Evolutionary conservation across 30 jellyfish, hydroid and myxozoan genomes (phyloP).

Genomic region (Hydra vulgaris): DNA sequence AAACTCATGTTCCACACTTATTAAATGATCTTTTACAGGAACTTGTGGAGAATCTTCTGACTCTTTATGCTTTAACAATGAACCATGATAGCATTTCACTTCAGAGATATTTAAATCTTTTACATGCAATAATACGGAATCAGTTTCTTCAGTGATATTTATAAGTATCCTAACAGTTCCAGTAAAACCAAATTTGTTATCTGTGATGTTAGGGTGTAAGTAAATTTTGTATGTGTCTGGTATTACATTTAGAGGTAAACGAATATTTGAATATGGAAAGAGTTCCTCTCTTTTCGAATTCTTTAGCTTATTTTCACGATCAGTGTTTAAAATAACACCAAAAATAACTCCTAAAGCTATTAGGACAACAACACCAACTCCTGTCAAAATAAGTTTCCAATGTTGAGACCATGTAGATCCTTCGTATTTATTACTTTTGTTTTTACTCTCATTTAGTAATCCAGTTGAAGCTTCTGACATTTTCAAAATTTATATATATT

Average conservation of each 20-base stretch:
- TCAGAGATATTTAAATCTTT: constrained; percentile 37
- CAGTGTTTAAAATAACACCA: constrained; percentile 66
- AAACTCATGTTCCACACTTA: constrained; percentile 42
- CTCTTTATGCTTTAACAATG: not conserved
- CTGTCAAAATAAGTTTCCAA: constrained; percentile 55
- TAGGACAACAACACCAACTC: constrained; percentile 39
- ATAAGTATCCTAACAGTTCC: constrained; percentile 64
- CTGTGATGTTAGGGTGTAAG: constrained; percentile 88
- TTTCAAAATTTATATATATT: no score
- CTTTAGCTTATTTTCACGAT: constrained; percentile 17
- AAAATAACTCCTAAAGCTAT: constrained; percentile 65
- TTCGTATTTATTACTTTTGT: constrained; percentile 12
- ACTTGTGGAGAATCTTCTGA: not conserved
- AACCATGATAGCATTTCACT: constrained; percentile 15
- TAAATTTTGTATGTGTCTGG: constrained; percentile 53
- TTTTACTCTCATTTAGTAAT: constrained; percentile 45
- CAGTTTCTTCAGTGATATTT: constrained; percentile 42
- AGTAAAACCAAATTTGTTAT: constrained; percentile 33
- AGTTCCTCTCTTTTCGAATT: constrained; percentile 30
- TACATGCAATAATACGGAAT: constrained; percentile 39
- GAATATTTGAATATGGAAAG: constrained; percentile 39
- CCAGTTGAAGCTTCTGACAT: not conserved
- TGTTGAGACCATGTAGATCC: constrained; percentile 24
- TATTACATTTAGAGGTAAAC: constrained; percentile 60
- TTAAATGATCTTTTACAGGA: not conserved